These are phyloP conservation scores for Agonopterix alstromeriana DNA, from an alignment of 2,888 invertebrate species.

Conservation along the genomic window DNA sequence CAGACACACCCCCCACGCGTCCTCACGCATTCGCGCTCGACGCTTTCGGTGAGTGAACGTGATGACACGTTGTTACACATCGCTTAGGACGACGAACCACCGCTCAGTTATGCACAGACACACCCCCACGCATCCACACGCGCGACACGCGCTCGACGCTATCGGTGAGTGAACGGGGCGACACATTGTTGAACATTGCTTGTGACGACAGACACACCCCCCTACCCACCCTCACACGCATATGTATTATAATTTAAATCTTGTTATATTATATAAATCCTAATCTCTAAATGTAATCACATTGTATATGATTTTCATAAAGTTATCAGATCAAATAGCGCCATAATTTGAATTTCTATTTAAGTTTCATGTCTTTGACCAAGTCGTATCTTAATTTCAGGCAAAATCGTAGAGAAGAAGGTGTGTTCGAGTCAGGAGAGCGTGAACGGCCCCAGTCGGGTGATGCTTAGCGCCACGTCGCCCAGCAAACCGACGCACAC, in stretches of 20 bases:
- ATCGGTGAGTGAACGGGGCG: conserved; percentile 34
- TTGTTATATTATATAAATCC: no score
- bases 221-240: no score
- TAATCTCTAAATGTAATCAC: no score
- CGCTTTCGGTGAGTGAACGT: conserved; percentile 43
- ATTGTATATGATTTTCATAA: no score
- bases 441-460: conserved; percentile 62
- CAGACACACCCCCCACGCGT: conserved; percentile 39
- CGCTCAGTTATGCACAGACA: conserved; percentile 49
- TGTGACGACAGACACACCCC: no score
- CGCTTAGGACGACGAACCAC: conserved; percentile 89
- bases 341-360: no score
- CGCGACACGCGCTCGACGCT: conserved; percentile 66
- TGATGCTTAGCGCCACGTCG: conserved; percentile 47
- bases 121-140: conserved; percentile 41
- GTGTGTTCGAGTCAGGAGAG: conserved; percentile 71
- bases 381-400: conserved; percentile 38
- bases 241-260: no score
- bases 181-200: no score
- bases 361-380: no score
- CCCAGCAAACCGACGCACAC: conserved; percentile 53
- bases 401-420: conserved; percentile 81
- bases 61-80: no score
- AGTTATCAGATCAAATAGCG: no score
- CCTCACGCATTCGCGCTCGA: conserved; percentile 61